Evolutionary conservation across 2,888 invertebrate genomes (phyloP).

Genomic region (Panopea generosa): DNA sequence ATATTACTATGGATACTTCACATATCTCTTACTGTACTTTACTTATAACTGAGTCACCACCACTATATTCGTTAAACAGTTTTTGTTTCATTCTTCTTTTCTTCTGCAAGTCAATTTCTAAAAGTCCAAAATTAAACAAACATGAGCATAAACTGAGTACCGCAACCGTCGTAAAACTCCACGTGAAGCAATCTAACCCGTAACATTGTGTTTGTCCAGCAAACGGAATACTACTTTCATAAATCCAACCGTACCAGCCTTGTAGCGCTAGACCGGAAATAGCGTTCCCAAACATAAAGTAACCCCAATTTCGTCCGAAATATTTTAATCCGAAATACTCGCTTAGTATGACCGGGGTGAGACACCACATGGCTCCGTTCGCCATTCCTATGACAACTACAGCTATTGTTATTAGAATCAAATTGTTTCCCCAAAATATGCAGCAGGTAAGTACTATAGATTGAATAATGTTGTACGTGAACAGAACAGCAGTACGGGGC

Average conservation of each 20-base stretch:
- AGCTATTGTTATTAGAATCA: conserved; percentile 54
- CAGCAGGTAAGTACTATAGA: conserved; percentile 56
- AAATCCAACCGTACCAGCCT: conserved; percentile 67
- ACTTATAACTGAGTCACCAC: no score
- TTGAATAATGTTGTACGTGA: conserved; percentile 57
- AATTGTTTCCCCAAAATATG: conserved; percentile 65
- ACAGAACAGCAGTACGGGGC: conserved; percentile 61
- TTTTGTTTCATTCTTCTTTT: neutral
- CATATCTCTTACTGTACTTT: no score
- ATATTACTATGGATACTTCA: no score
- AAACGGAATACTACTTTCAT: conserved; percentile 58
- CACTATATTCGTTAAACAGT: no score
- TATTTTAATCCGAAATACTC: conserved; percentile 72
- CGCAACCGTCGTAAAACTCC: conserved; percentile 66
- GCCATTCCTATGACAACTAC: conserved; percentile 65
- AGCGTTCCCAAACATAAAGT: conserved; percentile 70
- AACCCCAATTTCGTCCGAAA: conserved; percentile 74
- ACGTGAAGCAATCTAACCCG: conserved; percentile 66
- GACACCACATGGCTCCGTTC: conserved; percentile 72
- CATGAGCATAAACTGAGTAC: conserved; percentile 68
- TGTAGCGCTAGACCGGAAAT: conserved; percentile 66
- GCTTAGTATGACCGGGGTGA: conserved; percentile 73
- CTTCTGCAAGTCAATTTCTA: conserved; percentile 36
- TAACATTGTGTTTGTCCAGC: conserved; percentile 62
- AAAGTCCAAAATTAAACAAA: conserved; percentile 62